A percentile compares a stretch with the other conserved stretches of the same genome.
phyloP scores from a whole-genome alignment of 1,140 invertebrate genomes.

The Lycorma delicatula region DNA sequence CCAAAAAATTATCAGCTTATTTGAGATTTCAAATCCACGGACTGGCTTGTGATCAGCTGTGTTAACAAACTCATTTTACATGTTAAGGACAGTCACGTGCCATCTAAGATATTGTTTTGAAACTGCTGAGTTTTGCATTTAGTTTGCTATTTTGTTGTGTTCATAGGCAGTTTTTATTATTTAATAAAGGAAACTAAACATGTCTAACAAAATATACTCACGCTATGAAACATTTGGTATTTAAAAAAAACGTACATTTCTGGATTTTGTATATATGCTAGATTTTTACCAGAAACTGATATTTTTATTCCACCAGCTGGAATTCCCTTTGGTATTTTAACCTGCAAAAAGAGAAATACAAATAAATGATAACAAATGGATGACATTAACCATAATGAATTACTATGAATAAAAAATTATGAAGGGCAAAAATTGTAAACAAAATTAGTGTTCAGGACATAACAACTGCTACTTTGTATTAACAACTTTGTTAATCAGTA shows the following conservation, averaged over 20 bases:
- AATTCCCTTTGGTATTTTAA: constrained; percentile 75
- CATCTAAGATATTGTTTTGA: too few species aligned
- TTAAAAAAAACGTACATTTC: constrained; percentile 87
- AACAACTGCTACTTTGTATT: background rate
- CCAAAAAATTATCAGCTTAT: too few species aligned
- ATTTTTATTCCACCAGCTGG: constrained; percentile 88
- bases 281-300: constrained; percentile 77
- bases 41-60: too few species aligned
- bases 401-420: background rate
- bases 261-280: constrained; percentile 80
- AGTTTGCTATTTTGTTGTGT: too few species aligned
- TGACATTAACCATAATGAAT: background rate
- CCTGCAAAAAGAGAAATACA: constrained; percentile 38
- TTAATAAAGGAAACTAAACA: background rate
- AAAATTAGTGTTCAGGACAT: background rate
- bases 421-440: background rate
- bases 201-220: constrained; percentile 40
- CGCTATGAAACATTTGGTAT: constrained; percentile 67
- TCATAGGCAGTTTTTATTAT: too few species aligned
- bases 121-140: too few species aligned
- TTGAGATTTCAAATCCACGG: too few species aligned
- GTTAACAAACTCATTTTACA: too few species aligned
- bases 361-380: background rate
- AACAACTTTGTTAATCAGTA: too few species aligned
- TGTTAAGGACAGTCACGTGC: too few species aligned